Base-by-base conservation (phyloP, 2,888 invertebrate species). In the Zootermopsis nevadensis region DNA sequence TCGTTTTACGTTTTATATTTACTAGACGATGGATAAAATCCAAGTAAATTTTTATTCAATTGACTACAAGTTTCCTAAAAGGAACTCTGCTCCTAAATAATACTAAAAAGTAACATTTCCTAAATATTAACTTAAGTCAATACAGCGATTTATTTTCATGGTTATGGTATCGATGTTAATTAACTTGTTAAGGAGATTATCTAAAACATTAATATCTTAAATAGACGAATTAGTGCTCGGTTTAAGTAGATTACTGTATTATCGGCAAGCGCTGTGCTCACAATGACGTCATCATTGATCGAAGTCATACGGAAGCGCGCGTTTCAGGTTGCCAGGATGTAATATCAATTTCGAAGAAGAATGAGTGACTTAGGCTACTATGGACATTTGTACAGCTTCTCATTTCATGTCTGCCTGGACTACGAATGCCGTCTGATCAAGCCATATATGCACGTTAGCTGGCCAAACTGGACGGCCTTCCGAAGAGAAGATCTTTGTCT, bases 221-320 rank as follows among this genome's bases (percentile, higher is more conserved):
- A 1, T 48, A n/a, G 48, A 48, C 15, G 22, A 66, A 15, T 15
- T n/a, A n/a, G n/a, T 31, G 69, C 27, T 12, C 31, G 15, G 69
- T 69, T 69, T 69, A 33, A 4, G 33, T 33, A 33, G 33, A 74
- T 42, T 74, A 42, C 33, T 74, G 42, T 27, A 31, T 38, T 74
- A 35, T n/a, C 38, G 10, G 24, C 22, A 67, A 7, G 30, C 30
- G 30, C 12, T 30, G 27, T 67, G 15, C 8, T 31, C 67, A 24
- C 27, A 10, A 24, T 77, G 77, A 77, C 77, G 55, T 77, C 77
- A 77, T 77, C 55, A 22, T 55, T 48, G 77, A 77, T 55, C 22
- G 15, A 22, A 10, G 31, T 12, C 33, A 77, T 77, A 55, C 30
- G 33, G 19, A 76, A 76, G 53, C n/a, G 10, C 33, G 31, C 77